A percentile compares a stretch with the other conserved stretches of the same genome.
phyloP scores from a whole-genome alignment of 2,797 vertebrate species.

The Myotis myotis region DNA sequence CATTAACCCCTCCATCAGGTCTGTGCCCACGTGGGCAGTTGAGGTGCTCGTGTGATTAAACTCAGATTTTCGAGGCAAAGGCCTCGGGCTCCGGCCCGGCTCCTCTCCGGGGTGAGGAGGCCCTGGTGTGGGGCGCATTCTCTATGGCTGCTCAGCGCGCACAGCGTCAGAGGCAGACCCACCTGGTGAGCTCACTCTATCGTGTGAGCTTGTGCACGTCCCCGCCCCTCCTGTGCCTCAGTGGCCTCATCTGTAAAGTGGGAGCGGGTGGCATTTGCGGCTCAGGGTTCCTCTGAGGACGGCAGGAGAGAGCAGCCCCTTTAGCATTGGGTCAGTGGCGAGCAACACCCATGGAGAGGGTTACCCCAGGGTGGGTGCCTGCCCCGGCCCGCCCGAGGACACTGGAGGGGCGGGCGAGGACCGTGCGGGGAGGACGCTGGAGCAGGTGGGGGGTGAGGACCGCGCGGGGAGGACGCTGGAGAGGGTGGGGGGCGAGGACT shows the following conservation, averaged over 20 bases:
- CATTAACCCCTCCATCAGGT: background rate
- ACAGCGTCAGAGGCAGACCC: too few species aligned
- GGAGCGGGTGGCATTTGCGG: background rate
- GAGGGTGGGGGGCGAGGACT: too few species aligned
- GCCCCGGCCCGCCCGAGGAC: background rate
- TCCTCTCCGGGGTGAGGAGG: rapidly evolving
- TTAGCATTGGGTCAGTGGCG: rapidly evolving
- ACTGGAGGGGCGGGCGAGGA: rapidly evolving
- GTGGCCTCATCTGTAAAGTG: background rate
- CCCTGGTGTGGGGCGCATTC: rapidly evolving
- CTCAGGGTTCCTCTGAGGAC: background rate
- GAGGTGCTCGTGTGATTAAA: rapidly evolving
- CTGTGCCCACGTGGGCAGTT: rapidly evolving
- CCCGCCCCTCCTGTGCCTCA: background rate
- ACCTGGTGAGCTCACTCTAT: rapidly evolving
- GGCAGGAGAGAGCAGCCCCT: too few species aligned
- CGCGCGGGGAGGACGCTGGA: too few species aligned
- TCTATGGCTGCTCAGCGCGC: too few species aligned
- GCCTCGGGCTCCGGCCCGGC: rapidly evolving
- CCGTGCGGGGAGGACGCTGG: too few species aligned
- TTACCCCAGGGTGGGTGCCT: background rate
- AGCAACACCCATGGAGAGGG: background rate
- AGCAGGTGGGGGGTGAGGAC: too few species aligned
- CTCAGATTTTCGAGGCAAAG: background rate
- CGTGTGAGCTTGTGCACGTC: rapidly evolving